phyloP scores from a whole-genome alignment of 1,140 invertebrate genomes.

The Caerostris darwini region DNA sequence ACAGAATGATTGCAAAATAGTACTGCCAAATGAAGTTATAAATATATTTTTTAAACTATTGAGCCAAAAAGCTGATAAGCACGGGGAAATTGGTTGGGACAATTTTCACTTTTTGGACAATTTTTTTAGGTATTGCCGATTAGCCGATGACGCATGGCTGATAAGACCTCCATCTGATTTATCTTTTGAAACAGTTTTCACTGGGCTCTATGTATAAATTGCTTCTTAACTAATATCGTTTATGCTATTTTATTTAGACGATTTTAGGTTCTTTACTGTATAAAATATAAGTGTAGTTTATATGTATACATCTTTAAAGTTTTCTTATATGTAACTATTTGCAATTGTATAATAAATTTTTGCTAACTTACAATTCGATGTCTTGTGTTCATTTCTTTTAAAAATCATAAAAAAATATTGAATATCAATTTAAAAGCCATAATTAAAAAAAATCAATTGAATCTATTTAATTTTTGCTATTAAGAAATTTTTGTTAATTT shows the following conservation, averaged over 20 bases:
- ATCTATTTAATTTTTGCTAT: too few species aligned
- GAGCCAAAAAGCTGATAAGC: background rate
- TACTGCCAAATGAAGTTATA: background rate
- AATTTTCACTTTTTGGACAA: background rate
- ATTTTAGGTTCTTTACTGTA: too few species aligned
- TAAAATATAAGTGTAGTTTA: too few species aligned
- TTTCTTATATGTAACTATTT: too few species aligned
- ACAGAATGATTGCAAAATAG: background rate
- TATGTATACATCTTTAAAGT: too few species aligned
- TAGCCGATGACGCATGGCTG: conserved; percentile 19
- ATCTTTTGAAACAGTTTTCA: conserved; percentile 34
- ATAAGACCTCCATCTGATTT: conserved; percentile 4
- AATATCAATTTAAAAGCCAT: too few species aligned
- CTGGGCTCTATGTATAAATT: conserved; percentile 23
- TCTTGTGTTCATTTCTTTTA: too few species aligned
- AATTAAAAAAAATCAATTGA: too few species aligned
- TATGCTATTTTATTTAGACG: background rate
- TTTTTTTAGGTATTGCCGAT: background rate
- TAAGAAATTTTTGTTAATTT: too few species aligned
- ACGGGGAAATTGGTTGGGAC: conserved; percentile 2
- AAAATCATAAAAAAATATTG: too few species aligned
- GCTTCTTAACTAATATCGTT: background rate
- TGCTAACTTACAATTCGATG: too few species aligned
- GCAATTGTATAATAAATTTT: too few species aligned
- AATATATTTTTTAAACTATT: background rate